These are phyloP conservation scores for Monarcha castaneiventris DNA, from an alignment of 2,113 vertebrate genomes.

Conservation along the genomic window DNA sequence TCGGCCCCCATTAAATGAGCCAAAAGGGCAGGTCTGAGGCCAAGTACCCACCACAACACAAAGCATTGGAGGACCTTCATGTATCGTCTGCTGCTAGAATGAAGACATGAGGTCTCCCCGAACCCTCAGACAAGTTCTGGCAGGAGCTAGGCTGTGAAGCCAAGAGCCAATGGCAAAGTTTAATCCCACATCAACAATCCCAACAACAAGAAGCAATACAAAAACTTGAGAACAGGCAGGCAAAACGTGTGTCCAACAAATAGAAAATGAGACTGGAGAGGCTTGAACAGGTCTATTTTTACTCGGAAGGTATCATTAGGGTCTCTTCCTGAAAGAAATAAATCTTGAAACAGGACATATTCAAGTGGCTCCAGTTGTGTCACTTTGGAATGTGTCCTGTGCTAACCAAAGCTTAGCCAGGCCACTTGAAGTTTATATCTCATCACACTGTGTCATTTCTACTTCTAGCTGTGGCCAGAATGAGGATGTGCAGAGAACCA, in stretches of 20 bases:
- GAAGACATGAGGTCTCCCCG: background rate
- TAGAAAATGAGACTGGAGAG: background rate
- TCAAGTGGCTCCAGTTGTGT: background rate
- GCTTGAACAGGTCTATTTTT: background rate
- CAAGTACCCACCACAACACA: background rate
- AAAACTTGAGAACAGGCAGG: background rate
- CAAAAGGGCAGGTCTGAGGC: rapidly evolving
- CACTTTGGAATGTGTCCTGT: rapidly evolving
- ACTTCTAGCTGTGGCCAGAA: background rate
- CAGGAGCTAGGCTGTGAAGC: background rate
- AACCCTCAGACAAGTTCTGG: background rate
- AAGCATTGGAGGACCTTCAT: background rate
- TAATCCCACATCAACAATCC: background rate
- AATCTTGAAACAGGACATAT: background rate
- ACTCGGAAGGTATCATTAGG: background rate
- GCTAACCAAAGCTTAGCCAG: background rate
- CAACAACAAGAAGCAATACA: no score
- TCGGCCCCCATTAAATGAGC: background rate
- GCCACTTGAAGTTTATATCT: background rate
- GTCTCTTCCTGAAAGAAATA: background rate
- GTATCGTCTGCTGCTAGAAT: background rate
- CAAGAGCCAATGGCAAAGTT: background rate
- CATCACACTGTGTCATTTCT: background rate
- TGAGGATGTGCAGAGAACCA: background rate
- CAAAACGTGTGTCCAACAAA: background rate